Percentiles rank a stretch among this genome's conserved stretches.
phyloP scores from a whole-genome alignment of 2,113 vertebrate genomes.

The Capreolus pygargus region DNA sequence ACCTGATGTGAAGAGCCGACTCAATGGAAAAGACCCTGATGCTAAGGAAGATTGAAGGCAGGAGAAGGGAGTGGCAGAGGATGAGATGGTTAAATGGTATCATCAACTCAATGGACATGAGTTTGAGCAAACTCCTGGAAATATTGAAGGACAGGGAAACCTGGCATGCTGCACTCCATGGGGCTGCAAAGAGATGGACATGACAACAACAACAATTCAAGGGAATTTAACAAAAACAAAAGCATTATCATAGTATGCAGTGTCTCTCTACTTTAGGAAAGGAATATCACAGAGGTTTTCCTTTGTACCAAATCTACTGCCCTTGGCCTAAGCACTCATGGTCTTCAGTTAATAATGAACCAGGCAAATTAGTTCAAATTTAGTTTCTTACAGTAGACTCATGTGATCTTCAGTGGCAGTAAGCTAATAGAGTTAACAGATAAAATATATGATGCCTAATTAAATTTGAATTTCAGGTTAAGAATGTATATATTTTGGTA shows the following conservation, averaged over 20 bases:
- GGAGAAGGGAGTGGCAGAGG: neutral
- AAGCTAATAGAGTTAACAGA: neutral
- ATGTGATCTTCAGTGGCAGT: neutral
- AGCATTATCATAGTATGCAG: neutral
- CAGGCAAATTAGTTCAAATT: neutral
- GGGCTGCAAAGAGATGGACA: neutral
- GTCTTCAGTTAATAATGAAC: neutral
- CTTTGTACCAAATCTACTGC: neutral
- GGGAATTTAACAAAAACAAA: neutral
- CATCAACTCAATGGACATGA: neutral
- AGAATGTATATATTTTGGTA: neutral
- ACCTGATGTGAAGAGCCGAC: neutral
- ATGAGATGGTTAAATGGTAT: neutral
- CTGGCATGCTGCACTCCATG: neutral
- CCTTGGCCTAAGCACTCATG: neutral
- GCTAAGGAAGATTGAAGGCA: neutral
- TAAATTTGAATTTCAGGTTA: constrained; percentile 43
- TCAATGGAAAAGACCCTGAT: neutral
- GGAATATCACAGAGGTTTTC: neutral
- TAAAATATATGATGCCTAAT: neutral
- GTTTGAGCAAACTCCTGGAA: neutral
- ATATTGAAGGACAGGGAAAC: neutral
- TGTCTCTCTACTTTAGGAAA: neutral
- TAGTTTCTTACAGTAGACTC: neutral
- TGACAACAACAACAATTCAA: neutral